Evolutionary conservation across 2,113 vertebrate species (phyloP), one percentile per base, ranked within the genome.

Genomic region (Campylomormyrus tamandua): DNA sequence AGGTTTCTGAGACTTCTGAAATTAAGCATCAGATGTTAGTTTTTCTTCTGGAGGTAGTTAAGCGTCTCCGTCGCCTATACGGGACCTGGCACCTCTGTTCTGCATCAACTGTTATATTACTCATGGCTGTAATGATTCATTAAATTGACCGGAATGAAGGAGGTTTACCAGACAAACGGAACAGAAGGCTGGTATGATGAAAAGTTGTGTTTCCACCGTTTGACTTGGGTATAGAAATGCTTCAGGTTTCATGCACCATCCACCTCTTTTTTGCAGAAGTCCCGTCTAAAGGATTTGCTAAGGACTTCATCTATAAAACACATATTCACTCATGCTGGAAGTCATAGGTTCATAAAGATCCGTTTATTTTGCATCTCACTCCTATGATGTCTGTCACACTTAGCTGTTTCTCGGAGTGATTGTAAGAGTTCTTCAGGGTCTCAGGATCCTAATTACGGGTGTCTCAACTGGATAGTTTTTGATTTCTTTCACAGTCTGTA

Each of bases 381-480:
- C 90, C 24, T 56, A 83, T 89, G 84, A 89, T 90, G 88, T 66
- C 53, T 89, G 66, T 87, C 66, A 80, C 91, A 87, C 52, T 90
- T 49, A 90, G 90, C 74, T 85, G 87, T 93, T 90, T 91, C 90
- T 91, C 91, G 24, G 92, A 91, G 91, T 93, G 95, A 95, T 94
- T 94, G 93, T 92, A 92, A 93, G 91, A 92, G 93, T 92, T 94
- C 92, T 93, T 93, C 92, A 58, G 89, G 92, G 93, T 94, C 84
- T 83, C 88, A 7, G 35, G 74, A 77, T 87, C 92, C 91, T 95
- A 95, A 94, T 95, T 94, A 95, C 89, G 85, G 92, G 93, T 92
- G 94, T 95, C 93, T 93, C 91, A 84, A 95, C 94, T 94, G 93
- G 93, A 95, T 94, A 94, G 94, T 94, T 91, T 93, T 84, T 11